A percentile compares a stretch with the other conserved stretches of the same genome.
These are phyloP conservation scores for Rhinogobius similis DNA, from an alignment of 2,113 vertebrate species.

Conservation along the genomic window DNA sequence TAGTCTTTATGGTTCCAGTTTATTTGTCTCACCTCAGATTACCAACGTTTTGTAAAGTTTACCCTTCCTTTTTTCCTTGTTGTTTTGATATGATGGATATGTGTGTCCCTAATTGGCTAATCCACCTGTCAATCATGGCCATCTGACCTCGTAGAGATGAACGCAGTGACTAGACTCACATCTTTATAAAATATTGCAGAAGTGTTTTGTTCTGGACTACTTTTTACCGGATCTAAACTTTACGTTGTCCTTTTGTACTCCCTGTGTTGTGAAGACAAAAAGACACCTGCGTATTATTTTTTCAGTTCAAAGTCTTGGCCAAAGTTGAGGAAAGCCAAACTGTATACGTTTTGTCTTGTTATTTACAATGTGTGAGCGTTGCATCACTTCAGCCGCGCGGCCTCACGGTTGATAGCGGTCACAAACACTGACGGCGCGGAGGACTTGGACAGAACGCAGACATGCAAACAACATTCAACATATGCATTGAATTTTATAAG, in stretches of 20 bases:
- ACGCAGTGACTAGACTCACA: too few relatives aligned
- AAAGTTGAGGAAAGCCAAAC: background rate
- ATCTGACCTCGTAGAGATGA: too few relatives aligned
- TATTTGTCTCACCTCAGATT: too few relatives aligned
- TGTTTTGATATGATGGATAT: too few relatives aligned
- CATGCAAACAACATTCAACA: background rate
- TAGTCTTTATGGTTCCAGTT: too few relatives aligned
- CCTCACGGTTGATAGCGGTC: slow-evolving; percentile 3
- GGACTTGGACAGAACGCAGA: background rate
- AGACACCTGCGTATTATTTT: background rate
- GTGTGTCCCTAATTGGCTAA: too few relatives aligned
- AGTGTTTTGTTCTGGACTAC: too few relatives aligned
- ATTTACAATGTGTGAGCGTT: slow-evolving; percentile 3
- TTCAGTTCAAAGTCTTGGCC: background rate
- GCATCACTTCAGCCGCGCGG: slow-evolving; percentile 2
- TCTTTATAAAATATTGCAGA: too few relatives aligned
- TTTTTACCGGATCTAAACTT: too few relatives aligned
- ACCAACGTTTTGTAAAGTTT: too few relatives aligned
- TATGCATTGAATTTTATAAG: background rate
- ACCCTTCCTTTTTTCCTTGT: too few relatives aligned
- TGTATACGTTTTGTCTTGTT: background rate
- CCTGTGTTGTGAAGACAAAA: background rate
- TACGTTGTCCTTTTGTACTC: background rate
- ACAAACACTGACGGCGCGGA: background rate
- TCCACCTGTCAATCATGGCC: too few relatives aligned